Conservation (phyloP, 2,113 vertebrate genomes). For the Zosterops hypoxanthus region DNA sequence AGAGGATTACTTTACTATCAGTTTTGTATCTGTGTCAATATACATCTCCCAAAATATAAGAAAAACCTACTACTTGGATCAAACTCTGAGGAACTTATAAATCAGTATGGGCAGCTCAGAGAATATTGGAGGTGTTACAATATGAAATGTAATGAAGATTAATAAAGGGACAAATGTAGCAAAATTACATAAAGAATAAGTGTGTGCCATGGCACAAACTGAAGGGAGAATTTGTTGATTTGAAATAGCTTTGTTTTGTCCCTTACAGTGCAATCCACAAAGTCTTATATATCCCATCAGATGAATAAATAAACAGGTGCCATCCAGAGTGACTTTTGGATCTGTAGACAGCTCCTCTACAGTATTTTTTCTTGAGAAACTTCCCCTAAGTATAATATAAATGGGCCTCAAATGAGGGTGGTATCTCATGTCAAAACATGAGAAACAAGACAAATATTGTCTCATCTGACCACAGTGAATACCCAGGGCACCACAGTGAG, state of each 20-base stretch:
- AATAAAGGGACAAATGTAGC: neutral
- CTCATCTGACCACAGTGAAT: neutral
- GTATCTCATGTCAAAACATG: fast-evolving
- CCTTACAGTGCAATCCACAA: neutral
- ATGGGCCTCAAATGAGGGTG: fast-evolving
- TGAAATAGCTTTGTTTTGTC: neutral
- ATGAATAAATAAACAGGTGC: neutral
- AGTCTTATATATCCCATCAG: neutral
- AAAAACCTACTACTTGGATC: neutral
- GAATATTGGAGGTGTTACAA: fast-evolving
- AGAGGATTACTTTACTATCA: neutral
- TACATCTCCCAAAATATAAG: neutral
- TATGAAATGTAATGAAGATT: neutral
- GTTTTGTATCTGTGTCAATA: neutral
- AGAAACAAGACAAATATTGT: neutral
- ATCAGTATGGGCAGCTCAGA: neutral
- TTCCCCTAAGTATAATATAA: neutral
- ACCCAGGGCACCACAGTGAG: neutral
- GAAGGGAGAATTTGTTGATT: neutral
- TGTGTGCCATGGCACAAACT: neutral
- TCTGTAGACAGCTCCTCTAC: neutral
- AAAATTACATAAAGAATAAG: neutral
- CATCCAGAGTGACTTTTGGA: neutral
- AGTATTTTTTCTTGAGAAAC: neutral
- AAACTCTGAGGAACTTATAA: neutral